Base-by-base conservation (phyloP, 2,888 invertebrate genomes). In the Xestia ashworthii region DNA sequence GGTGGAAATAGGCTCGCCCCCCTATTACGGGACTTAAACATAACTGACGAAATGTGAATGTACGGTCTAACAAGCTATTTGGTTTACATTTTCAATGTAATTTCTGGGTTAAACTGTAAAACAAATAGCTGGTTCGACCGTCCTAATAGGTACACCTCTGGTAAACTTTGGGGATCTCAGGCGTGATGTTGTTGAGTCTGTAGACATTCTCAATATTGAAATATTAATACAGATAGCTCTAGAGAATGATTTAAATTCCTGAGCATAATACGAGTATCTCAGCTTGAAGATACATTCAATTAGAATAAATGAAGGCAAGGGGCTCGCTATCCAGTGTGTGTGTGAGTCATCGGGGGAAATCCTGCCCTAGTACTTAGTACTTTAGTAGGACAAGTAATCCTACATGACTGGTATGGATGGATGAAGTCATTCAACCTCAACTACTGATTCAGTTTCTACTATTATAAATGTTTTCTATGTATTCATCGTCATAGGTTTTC, bases 361-460 rank as follows among this genome's bases (percentile, higher is more conserved):
- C 74, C 74, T 74, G 72, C 74, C 78, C 71, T 64, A 22, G 25
- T 66, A 74, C 41, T 55, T 44, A 38, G 50, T 70, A 72, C 48
- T 25, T 62, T 46, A 58, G 66, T 73, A 72, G 53, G 55, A 55
- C 70, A 53, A 73, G 58, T 82, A 78, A 65, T 58, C 6, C 46
- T 6, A 38, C 25, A 71, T 73, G 55, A 65, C 62, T 50, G 2
- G 60, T 60, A 67, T 48, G 12, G 16, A 67, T 48, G 12, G 16
- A 73, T 84, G 69, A 67, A 68, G 74, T 83, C 83, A 82, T 75
- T 46, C 19, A 65, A 83, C 85, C 85, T 58, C 71, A 74, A 83
- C 38, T 44, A 58, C 58, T 64, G 71, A 84, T 60, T 72, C 69
- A 58, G 32, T 67, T 72, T n/a, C 41, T 41, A 60, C 5, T 78